Percentiles rank a stretch among this genome's conserved stretches.
phyloP scores from a whole-genome alignment of 2,113 vertebrate genomes.

The Entelurus aequoreus region DNA sequence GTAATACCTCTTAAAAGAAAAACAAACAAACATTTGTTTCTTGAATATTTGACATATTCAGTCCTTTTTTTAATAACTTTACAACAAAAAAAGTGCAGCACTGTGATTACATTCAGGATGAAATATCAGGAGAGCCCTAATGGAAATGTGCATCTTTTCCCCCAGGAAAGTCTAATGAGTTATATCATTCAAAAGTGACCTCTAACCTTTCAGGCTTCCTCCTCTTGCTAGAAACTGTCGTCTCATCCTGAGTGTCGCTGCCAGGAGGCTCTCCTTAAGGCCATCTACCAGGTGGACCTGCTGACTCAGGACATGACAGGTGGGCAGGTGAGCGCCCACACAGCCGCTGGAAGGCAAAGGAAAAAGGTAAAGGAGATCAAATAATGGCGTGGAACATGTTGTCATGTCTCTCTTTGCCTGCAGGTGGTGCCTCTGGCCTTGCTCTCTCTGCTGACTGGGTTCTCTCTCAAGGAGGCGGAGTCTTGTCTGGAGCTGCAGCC shows the following conservation, averaged over 20 bases:
- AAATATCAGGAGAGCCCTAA: too few species aligned
- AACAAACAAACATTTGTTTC: too few species aligned
- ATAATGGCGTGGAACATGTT: background rate
- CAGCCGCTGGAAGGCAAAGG: slow-evolving; percentile 38
- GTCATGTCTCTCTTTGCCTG: background rate
- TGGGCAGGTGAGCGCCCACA: slow-evolving; percentile 51
- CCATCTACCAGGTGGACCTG: slow-evolving; percentile 57
- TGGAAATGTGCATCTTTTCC: too few species aligned
- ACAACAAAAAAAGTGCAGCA: too few species aligned
- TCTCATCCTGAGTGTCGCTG: slow-evolving; percentile 46
- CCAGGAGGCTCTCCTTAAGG: slow-evolving; percentile 67
- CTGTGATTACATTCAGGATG: too few species aligned
- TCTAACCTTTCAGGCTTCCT: background rate
- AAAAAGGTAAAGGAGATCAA: slow-evolving; percentile 48
- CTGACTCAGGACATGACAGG: slow-evolving; percentile 49
- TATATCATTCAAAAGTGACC: background rate
- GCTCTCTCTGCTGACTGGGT: slow-evolving; percentile 62
- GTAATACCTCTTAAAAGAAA: too few species aligned
- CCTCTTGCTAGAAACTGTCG: slow-evolving; percentile 62
- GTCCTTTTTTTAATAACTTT: too few species aligned
- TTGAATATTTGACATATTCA: too few species aligned
- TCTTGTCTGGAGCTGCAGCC: slow-evolving; percentile 48
- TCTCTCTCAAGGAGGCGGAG: slow-evolving; percentile 59
- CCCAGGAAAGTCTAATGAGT: too few species aligned
- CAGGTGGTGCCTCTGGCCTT: slow-evolving; percentile 73